Evolutionary conservation across 2,797 vertebrate species (phyloP), one percentile per base, ranked within the genome.

Genomic region (Pseudocheirus occidentalis): DNA sequence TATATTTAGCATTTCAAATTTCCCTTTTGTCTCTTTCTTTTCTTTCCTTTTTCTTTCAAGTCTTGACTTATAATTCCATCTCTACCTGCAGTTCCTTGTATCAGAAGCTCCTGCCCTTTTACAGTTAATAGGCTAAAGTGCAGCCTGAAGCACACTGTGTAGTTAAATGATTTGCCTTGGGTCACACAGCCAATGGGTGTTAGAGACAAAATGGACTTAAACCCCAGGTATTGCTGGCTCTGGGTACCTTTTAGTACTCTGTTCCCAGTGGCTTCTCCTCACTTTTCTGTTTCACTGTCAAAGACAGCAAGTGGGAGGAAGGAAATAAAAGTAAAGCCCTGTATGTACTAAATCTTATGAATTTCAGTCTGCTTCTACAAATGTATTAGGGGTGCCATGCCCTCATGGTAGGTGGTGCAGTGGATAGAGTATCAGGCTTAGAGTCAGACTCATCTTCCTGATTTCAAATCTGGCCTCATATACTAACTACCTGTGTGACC

Each of bases 261-360:
- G 7, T 46, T 81, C 21, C 9, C 40, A 27, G 73, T 81, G 73
- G 18, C 73, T 81, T 46, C 40, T 24, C 9, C 40, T 81, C n/a
- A 46, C 73, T 46, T 81, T 81, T 46, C 73, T 81, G 40, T 81
- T 27, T 81, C 18, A 46, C 40, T 81, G 34, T 81, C 40, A 81
- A 81, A 81, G 40, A 46, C 27, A 81, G 7, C n/a, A 46, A 46
- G 1, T 62, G n/a, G 54, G 40, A 93, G 13, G 16, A 31, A 34
- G 87, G 55, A 93, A n/a, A 53, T 27, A 81, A 46, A 81, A 27
- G 21, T 59, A 90, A 90, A 92, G 94, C 92, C 90, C 40, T 31
- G 73, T 16, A 55, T 21, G 56, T 57, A 91, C 50, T 93, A 94
- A 18, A 1, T 89, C 29, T n/a, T 87, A 73, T 2, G 34, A 1